A percentile compares a stretch with the other conserved stretches of the same genome.
Evolutionary conservation across 2,797 vertebrate genomes (phyloP).

Genomic region (Triplophysa bombifrons): DNA sequence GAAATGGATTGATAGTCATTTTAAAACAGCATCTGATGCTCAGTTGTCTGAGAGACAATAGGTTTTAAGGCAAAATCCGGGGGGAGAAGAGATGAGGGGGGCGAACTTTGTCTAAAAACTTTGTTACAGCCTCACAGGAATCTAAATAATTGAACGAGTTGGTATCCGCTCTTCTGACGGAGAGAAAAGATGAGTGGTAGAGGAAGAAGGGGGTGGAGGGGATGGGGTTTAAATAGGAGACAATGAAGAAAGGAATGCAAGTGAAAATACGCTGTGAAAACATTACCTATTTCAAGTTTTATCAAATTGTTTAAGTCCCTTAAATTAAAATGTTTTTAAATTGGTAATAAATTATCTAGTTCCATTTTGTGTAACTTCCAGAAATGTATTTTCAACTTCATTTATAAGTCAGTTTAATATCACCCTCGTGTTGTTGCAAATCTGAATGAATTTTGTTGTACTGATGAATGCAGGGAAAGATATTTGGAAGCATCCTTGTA

Average conservation of each 20-base stretch:
- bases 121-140: conserved; percentile 65
- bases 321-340: too few species aligned
- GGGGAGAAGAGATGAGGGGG: conserved; percentile 57
- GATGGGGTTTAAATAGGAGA: background rate
- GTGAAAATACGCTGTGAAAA: conserved; percentile 46
- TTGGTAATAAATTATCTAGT: too few species aligned
- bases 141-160: conserved; percentile 75
- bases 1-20: conserved; percentile 25
- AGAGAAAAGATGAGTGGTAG: conserved; percentile 53
- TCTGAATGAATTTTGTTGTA: too few species aligned
- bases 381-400: too few species aligned
- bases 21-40: conserved; percentile 16
- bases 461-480: too few species aligned
- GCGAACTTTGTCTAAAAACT: conserved; percentile 61
- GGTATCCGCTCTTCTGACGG: conserved; percentile 60
- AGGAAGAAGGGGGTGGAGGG: conserved; percentile 18
- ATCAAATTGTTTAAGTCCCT: too few species aligned
- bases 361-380: too few species aligned
- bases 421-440: too few species aligned
- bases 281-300: too few species aligned
- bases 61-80: conserved; percentile 53
- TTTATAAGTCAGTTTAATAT: too few species aligned
- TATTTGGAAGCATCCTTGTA: too few species aligned
- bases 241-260: conserved; percentile 42
- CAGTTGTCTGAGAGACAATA: conserved; percentile 19